Base-by-base conservation (phyloP, 2,888 invertebrate genomes). In the Cenopis cana region DNA sequence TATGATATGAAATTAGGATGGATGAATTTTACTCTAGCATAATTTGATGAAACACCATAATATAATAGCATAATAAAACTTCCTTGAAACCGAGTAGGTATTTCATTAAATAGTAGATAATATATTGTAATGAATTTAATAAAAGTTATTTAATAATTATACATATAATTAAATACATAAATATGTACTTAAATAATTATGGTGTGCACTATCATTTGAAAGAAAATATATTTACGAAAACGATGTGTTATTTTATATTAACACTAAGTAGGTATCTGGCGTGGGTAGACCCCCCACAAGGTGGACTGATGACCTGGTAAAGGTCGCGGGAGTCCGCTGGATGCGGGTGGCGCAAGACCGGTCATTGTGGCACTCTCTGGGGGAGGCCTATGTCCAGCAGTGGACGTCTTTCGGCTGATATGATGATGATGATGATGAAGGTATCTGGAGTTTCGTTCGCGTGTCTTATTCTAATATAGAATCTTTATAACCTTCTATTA, bases 11-110 rank as follows among this genome's bases (percentile, higher is more conserved):
- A 90, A 89, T 89, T 93, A 93, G 93, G 87, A 85, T 86, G 90
- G 82, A 91, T 88, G 91, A 93, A 90, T 89, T 91, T 91, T 93
- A 93, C 90, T 90, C 85, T 93, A 93, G 93, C 89, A 91, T 93
- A 92, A 93, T 93, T 93, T 87, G 89, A 93, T 84, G 88, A 89
- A 91, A 93, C 93, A 93, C 92, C 93, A 93, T 88, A 87, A 87
- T 86, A 89, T 89, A 88, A 90, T 92, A 92, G 89, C 80, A 83
- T 89, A 89, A 88, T 89, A 79, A 84, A 86, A 87, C 82, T 84
- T 89, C 87, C 86, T 88, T 89, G 86, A 82, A 89, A 85, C 85
- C 87, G 83, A 88, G 79, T 71, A 71, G 71, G 55, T 89, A 87
- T 86, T 88, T 86, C 85, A 87, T 85, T 84, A 85, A 85, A 85